Conservation (phyloP, 2,113 vertebrate species). For the Hystrix brachyura region DNA sequence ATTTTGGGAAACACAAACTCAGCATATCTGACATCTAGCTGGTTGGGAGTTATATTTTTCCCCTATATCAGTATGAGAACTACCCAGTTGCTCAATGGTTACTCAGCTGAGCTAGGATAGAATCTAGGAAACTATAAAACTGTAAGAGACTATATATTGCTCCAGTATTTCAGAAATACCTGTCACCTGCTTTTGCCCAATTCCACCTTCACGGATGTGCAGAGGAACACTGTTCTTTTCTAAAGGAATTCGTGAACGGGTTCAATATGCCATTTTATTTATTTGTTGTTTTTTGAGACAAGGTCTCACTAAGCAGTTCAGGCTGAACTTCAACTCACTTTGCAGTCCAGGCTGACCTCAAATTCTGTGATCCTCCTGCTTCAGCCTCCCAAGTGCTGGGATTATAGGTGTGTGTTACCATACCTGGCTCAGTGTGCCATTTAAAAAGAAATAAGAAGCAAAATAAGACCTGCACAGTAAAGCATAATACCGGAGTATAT, state of each 20-base stretch:
- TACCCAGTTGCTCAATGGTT: not conserved
- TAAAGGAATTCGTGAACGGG: not conserved
- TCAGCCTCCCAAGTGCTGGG: not conserved
- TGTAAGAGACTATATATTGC: not conserved
- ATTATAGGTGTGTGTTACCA: not conserved
- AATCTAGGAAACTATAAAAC: not conserved
- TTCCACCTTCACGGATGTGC: not conserved
- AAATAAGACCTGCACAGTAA: conserved; percentile 28
- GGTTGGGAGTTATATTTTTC: no score
- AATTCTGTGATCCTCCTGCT: not conserved
- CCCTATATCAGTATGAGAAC: not conserved
- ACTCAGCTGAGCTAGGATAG: not conserved
- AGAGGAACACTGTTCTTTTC: not conserved
- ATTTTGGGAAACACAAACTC: no score
- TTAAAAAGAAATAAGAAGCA: not conserved
- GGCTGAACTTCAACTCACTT: not conserved
- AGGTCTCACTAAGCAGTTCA: no score
- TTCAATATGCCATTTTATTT: not conserved
- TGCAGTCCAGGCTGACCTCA: not conserved
- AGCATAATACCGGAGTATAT: conserved; percentile 50
- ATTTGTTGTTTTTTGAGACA: no score
- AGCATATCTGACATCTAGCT: no score
- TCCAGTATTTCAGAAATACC: not conserved
- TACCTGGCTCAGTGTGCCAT: not conserved
- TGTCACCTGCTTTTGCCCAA: not conserved